Base-by-base conservation (phyloP, 2,888 invertebrate genomes). In the Spicauda simplicius region DNA sequence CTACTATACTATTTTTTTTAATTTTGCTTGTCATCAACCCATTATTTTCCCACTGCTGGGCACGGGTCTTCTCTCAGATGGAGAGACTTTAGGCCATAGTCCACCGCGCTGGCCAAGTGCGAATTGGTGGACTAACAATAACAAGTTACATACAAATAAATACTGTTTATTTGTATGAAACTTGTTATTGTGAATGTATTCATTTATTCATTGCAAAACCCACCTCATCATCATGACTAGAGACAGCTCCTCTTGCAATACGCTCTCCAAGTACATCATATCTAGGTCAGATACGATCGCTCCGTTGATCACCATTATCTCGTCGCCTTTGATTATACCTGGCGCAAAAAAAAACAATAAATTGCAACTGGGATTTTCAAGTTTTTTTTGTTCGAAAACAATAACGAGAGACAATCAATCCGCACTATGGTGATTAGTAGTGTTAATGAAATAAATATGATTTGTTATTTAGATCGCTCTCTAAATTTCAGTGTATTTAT, bases 221-320 rank as follows among this genome's bases (percentile, higher is more conserved):
- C 90, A 95, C 95, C 99, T 95, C 96, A 99, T 98, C 97, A 99
- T 99, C 96, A 99, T 97, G 94, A 98, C 98, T 72, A 99, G 95
- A 58, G 97, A 96, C 73, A 97, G 95, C 84, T 98, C 98, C 88
- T 99, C 98, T 91, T 98, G 98, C 77, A 99, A 95, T 73, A 99
- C 97, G 84, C 97, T 98, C 92, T 99, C 99, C 86, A 99, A 95
- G 94, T 98, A 99, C 97, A 99, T 99, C 99, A 99, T 99, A 95
- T 99, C 99, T 93, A 99, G 95, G 94, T 99, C 99, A 83, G 98
- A 98, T 77, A 99, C 98, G 88, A 99, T 98, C 80, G 98, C 98
- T 75, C 98, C 98, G 94, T 99, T 99, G 94, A 99, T 98, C 89
- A 99, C 98, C 97, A 99, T 98, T 90, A 99, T 98, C 94, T 99